phyloP scores from a whole-genome alignment of 1,140 invertebrate genomes.

The Drosophila tani region DNA sequence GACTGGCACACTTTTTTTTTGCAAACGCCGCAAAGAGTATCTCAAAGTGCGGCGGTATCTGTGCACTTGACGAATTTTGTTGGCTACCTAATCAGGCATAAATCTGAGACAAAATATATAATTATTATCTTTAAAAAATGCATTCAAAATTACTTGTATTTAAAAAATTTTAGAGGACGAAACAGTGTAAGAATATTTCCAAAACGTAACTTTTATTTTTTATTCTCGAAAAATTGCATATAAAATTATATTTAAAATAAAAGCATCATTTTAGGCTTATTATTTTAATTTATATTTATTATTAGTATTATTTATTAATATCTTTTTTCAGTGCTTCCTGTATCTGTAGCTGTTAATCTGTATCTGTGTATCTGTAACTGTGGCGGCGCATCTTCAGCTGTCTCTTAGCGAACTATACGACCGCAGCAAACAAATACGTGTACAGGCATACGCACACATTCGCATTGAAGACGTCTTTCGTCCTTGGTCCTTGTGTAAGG shows the following conservation, averaged over 20 bases:
- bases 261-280: no score
- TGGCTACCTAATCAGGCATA: not conserved
- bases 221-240: no score
- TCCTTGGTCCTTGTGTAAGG: conserved; percentile 65
- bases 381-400: conserved; percentile 57
- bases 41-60: not conserved
- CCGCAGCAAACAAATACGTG: conserved; percentile 47
- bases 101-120: no score
- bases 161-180: no score
- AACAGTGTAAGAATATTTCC: no score
- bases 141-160: no score
- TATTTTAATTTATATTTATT: no score
- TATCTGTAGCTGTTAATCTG: conserved; percentile 37
- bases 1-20: conserved; percentile 45
- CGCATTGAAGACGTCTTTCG: conserved; percentile 21
- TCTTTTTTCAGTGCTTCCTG: conserved; percentile 1
- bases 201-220: no score
- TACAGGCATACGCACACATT: conserved; percentile 8
- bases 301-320: not conserved
- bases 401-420: conserved; percentile 77
- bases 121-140: no score
- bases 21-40: conserved; percentile 7
- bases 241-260: no score
- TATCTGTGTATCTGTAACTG: conserved; percentile 58
- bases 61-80: not conserved